These are phyloP conservation scores for Harpalus rufipes DNA, from an alignment of 2,888 invertebrate species.

Conservation along the genomic window DNA sequence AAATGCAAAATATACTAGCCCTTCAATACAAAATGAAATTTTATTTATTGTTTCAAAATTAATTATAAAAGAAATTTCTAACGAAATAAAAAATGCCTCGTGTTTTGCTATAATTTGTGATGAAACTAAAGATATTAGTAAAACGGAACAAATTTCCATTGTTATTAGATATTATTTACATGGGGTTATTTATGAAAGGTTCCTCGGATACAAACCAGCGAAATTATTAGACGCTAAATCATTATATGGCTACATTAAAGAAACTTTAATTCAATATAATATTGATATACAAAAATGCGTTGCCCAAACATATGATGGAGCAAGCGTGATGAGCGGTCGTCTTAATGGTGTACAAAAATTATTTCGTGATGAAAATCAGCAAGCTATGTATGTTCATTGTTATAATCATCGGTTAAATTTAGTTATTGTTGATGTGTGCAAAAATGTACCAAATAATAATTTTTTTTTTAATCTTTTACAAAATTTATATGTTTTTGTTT, in stretches of 20 bases:
- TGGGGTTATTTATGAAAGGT: constrained; percentile 57
- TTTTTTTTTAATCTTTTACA: constrained; percentile 31
- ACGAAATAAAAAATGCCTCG: constrained; percentile 44
- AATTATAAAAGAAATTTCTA: constrained; percentile 18
- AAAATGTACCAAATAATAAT: constrained; percentile 33
- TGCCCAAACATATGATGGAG: constrained; percentile 65
- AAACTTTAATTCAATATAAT: constrained; percentile 36
- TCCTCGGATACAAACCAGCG: constrained; percentile 59
- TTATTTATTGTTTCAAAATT: constrained; percentile 50
- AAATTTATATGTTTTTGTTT: constrained; percentile 32
- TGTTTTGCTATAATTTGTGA: constrained; percentile 65
- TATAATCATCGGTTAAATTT: constrained; percentile 66
- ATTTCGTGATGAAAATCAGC: constrained; percentile 58
- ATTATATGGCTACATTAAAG: constrained; percentile 59
- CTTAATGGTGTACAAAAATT: constrained; percentile 60
- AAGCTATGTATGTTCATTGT: constrained; percentile 57
- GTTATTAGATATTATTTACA: constrained; percentile 56
- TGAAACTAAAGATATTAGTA: constrained; percentile 61
- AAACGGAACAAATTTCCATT: constrained; percentile 50
- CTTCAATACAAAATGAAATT: constrained; percentile 64
- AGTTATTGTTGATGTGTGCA: constrained; percentile 65
- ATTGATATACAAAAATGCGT: constrained; percentile 62
- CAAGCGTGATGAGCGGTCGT: constrained; percentile 65
- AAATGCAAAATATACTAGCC: constrained; percentile 66
- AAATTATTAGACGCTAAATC: constrained; percentile 47